Base-by-base conservation (phyloP, 1,140 invertebrate genomes). In the Drosophila prosaltans region DNA sequence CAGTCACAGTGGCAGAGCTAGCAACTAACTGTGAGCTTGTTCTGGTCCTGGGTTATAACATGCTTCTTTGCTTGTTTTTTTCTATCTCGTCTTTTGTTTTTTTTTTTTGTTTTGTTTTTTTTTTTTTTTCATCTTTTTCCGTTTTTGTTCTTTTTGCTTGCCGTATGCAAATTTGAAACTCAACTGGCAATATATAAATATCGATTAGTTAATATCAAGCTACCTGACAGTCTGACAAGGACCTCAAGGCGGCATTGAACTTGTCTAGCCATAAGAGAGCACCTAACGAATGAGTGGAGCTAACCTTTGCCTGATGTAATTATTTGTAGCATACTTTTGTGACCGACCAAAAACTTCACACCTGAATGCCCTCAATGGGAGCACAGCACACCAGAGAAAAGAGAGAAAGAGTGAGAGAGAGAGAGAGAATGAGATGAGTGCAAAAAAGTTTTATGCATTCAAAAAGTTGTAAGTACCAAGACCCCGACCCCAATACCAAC, bases 221-320 rank as follows among this genome's bases (percentile, higher is more conserved):
- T 77, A 78, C 55, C 63, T 86, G 83, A 89, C 84, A 84, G 71
- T 48, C 69, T 84, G 74, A 84, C 84, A 89, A 69, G 77, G 69
- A 73, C 71, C 73, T 74, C 51, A 72, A 65, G 71, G 58, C 67
- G 83, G 55, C 83, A 88, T 88, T 86, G 80, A 86, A 86, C 83
- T 80, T 86, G 82, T 82, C 72, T 76, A 69, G 65, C 59, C 64
- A 36, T 36, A n/a, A 41, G 54, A 69, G 57, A 65, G 21, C 45
- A 32, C 51, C 59, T n/a, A 43, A 45, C 36, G 60, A 62, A 40
- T 62, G 60, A 40, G 45, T 51, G 45, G 45, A 51, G 60, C 24
- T 72, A 78, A 79, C 83, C 83, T 73, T 88, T 86, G 79, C 83
- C 83, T 88, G 83, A 83, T 88, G 83, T 88, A 88, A 88, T 86